Percentiles rank a stretch among this genome's conserved stretches.
These are phyloP conservation scores for Eremobia ochroleuca DNA, from an alignment of 2,888 invertebrate genomes.

Conservation along the genomic window DNA sequence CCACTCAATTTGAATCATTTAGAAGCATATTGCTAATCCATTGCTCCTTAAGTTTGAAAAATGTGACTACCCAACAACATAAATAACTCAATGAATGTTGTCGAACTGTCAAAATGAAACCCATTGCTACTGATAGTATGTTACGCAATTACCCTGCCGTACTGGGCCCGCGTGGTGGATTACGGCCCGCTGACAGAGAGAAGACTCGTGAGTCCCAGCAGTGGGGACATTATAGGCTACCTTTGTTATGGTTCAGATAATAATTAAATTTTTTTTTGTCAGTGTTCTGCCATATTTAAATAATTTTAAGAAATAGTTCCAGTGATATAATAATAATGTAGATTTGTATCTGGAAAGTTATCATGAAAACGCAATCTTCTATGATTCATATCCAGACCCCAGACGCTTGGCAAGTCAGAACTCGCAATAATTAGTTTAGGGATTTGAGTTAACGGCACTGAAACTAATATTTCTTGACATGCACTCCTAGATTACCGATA, in stretches of 20 bases:
- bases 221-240: background rate
- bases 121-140: too few species aligned
- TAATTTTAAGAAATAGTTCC: background rate
- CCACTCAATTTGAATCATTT: too few species aligned
- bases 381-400: slow-evolving; percentile 16
- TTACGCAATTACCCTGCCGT: too few species aligned
- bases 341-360: slow-evolving; percentile 12
- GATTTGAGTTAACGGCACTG: slow-evolving; percentile 56
- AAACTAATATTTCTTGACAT: slow-evolving; percentile 50
- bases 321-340: slow-evolving; percentile 2
- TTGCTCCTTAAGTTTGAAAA: too few species aligned
- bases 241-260: background rate
- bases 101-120: too few species aligned
- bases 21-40: too few species aligned
- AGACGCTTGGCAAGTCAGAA: slow-evolving; percentile 47
- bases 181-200: too few species aligned
- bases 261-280: background rate
- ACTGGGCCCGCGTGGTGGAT: background rate
- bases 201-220: too few species aligned
- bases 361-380: slow-evolving; percentile 51
- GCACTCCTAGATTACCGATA: slow-evolving; percentile 44
- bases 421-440: slow-evolving; percentile 57
- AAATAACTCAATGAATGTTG: too few species aligned
- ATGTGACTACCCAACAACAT: too few species aligned
- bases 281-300: too few species aligned